Base-by-base conservation (phyloP, 2,797 vertebrate species). In the Loris lydekkerianus region DNA sequence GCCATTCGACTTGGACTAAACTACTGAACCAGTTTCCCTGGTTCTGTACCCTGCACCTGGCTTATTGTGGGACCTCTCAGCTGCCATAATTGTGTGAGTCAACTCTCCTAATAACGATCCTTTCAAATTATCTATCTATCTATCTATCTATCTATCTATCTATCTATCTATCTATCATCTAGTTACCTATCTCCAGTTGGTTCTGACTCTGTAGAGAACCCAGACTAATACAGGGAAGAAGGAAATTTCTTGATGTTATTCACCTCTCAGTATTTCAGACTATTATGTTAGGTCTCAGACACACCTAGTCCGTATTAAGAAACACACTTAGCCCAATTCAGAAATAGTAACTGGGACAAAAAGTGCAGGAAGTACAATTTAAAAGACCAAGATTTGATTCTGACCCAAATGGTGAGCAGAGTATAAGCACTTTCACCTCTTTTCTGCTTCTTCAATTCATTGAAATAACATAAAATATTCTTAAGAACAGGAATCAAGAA, bases 391-490 rank as follows among this genome's bases (percentile, higher is more conserved):
- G 8, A 46, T 20, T 65, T 20, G 29, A 84, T 49, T 86, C 60
- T 63, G 7, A 20, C 11, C 8, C 31, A 75, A 85, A 72, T 40
- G 31, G 65, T 65, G 43, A n/a, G 11, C 14, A 91, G 5, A 81
- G 9, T 0, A 34, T 10, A 93, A 84, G 20, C 3, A 67, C 90
- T 23, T 87, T 56, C 34, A 60, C 75, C n/a, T 23, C 80, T 73
- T 46, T 46, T 34, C 25, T 92, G 31, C 8, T 69, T 72, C 11
- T 31, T 49, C 27, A 84, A 61, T 80, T 94, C 56, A 73, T 29
- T 40, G 34, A 96, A 86, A 93, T 63, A 15, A 61, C 13, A 90
- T 29, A 82, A 13, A 84, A 40, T 37, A 86, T 53, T 83, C 15
- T 80, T 56, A 82, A 69, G 60, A 82, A 65, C 5, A 82, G 67